Evolutionary conservation across 2,113 vertebrate genomes (phyloP).

Genomic region (Hoplias malabaricus): DNA sequence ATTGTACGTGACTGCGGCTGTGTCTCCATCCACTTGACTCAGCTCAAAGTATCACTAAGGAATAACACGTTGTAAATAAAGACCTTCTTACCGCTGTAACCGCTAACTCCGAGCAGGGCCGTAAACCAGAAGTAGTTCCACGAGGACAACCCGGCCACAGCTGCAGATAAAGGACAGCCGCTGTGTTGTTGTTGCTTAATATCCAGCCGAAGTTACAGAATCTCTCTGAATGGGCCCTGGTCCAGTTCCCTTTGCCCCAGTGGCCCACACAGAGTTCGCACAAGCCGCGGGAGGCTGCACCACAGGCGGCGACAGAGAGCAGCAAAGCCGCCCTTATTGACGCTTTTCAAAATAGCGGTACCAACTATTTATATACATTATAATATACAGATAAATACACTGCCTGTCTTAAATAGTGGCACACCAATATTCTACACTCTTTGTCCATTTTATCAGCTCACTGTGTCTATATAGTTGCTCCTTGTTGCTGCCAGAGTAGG

Average conservation of each 20-base stretch:
- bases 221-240: not conserved
- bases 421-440: no score
- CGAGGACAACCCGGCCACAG: not conserved
- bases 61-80: not conserved
- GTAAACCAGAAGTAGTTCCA: not conserved
- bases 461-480: no score
- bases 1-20: not conserved
- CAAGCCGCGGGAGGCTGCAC: not conserved
- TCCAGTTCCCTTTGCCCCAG: conserved; percentile 48
- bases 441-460: no score
- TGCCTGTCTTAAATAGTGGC: no score
- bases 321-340: conserved; percentile 6
- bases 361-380: no score
- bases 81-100: not conserved
- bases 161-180: not conserved
- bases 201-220: not conserved
- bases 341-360: conserved; percentile 40
- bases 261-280: not conserved
- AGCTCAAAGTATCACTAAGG: not conserved
- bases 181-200: not conserved
- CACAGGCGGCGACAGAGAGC: not conserved
- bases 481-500: no score
- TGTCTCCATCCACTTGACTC: not conserved
- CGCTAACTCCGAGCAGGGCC: not conserved
- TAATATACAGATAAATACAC: no score